These are phyloP conservation scores for Ypsolopha sequella DNA, from an alignment of 2,888 invertebrate genomes.

Conservation along the genomic window DNA sequence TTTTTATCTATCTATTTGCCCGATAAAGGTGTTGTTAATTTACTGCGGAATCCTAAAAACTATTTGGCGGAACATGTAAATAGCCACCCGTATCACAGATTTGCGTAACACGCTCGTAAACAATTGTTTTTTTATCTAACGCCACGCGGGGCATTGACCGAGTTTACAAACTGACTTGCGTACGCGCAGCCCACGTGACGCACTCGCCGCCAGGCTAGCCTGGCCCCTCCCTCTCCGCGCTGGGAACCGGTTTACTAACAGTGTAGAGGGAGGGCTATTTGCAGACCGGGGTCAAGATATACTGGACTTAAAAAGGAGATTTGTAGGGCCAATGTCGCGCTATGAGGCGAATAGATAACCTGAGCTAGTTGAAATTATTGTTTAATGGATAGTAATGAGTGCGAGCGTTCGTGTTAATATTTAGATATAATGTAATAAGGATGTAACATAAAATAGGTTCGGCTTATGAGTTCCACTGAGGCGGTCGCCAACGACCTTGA, in stretches of 20 bases:
- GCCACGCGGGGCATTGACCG: constrained; percentile 64
- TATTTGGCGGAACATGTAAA: constrained; percentile 15
- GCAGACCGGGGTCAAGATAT: constrained; percentile 13
- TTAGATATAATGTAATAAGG: too few species aligned
- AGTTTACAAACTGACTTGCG: constrained; percentile 61
- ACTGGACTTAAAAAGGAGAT: constrained; percentile 27
- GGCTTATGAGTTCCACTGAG: too few species aligned
- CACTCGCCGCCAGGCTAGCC: constrained; percentile 31
- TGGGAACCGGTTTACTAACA: constrained; percentile 3
- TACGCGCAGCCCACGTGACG: constrained; percentile 65
- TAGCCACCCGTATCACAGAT: constrained; percentile 16
- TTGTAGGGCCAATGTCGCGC: constrained; percentile 59
- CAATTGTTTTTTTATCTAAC: constrained; percentile 66
- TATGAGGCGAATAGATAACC: neutral
- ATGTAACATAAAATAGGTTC: too few species aligned
- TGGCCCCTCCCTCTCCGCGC: constrained; percentile 17
- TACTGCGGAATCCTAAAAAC: too few species aligned
- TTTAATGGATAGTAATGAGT: too few species aligned
- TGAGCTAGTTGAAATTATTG: neutral
- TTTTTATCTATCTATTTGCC: too few species aligned
- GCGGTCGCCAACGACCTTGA: too few species aligned
- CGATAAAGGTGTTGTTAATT: too few species aligned
- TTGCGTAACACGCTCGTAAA: constrained; percentile 63
- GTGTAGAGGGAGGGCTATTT: constrained; percentile 1
- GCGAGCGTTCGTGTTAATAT: too few species aligned